Evolutionary conservation across 2,113 vertebrate genomes (phyloP), one percentile per base, ranked within the genome.

Genomic region (Chelonoidis abingdonii): DNA sequence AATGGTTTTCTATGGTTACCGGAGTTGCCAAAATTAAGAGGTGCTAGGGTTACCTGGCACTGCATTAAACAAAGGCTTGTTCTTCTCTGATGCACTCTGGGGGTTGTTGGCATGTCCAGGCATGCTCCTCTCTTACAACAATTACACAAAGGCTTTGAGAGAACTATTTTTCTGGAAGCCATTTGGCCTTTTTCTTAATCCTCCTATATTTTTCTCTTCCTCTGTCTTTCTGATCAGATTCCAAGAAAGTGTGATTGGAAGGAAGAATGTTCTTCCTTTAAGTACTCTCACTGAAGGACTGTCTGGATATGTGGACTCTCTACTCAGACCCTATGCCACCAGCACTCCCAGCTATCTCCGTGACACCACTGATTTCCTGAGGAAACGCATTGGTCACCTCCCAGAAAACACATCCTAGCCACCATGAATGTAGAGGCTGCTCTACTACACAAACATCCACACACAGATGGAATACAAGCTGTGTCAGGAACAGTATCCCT

Each of bases 11-110:
- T 81, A 56, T 79, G 95, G 21, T 62, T 90, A 62, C 86, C 87
- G 82, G 84, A 7, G 59, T 86, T 84, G 90, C 1, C 80, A 86
- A 76, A 8, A 50, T 69, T 79, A 87, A 65, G 80, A 65, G 82
- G 91, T n/a, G 84, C 72, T 22, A 89, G 35, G 31, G 3, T 8
- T 35, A 47, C 82, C 80, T 41, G 4, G 80, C 0, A 0, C 2
- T 69, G 86, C 89, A 49, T 90, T 56, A 41, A 84, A 92, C 94
- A 97, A 96, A 94, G 88, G 3, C 57, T 14, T 10, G 86, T 96
- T 97, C 94, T 94, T 56, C 96, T 83, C 79, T 0, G 2, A 2
- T 89, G 90, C 94, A 41, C 88, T 52, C 83, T 3, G 47, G 85
- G 84, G 78, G 89, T 27, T 50, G 5, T 86, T 35, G 78, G 84